Conservation (phyloP, 2,888 invertebrate species). For the Tinea semifulvella region DNA sequence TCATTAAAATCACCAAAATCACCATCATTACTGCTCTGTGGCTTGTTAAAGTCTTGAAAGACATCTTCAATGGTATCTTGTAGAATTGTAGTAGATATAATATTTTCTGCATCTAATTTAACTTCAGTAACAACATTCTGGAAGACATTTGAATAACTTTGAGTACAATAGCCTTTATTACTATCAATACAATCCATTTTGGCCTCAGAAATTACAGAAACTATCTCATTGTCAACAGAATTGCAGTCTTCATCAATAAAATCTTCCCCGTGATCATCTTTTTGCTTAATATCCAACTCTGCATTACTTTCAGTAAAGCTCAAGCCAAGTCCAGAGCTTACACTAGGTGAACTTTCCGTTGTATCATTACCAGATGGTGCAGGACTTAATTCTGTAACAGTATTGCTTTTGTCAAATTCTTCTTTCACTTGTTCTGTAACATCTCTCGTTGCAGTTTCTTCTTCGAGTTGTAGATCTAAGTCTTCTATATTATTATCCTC, state of each 20-base stretch:
- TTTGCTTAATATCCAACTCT: constrained; percentile 25
- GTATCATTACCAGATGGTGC: constrained; percentile 10
- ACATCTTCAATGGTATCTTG: constrained; percentile 6
- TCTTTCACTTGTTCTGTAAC: constrained; percentile 1
- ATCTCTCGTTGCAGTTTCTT: constrained; percentile 21
- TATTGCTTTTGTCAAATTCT: constrained; percentile 3
- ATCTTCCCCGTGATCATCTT: constrained; percentile 1
- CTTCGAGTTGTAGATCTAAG: constrained; percentile 40
- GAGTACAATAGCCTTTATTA: neutral
- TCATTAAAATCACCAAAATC: constrained; percentile 65
- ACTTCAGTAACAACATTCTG: constrained; percentile 1
- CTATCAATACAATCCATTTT: neutral
- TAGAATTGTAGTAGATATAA: neutral
- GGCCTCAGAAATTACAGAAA: constrained; percentile 3
- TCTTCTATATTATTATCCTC: constrained; percentile 42
- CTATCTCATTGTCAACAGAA: constrained; percentile 5
- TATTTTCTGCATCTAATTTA: constrained; percentile 1
- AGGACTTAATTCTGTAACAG: constrained; percentile 6
- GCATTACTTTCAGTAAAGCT: constrained; percentile 26
- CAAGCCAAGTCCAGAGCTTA: neutral
- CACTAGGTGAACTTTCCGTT: constrained; percentile 9
- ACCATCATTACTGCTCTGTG: constrained; percentile 34
- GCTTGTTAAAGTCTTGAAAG: constrained; percentile 50
- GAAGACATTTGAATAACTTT: constrained; percentile 4
- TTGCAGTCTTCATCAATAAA: constrained; percentile 9